Base-by-base conservation (phyloP, 1,140 invertebrate species). In the Bombus sylvicola region DNA sequence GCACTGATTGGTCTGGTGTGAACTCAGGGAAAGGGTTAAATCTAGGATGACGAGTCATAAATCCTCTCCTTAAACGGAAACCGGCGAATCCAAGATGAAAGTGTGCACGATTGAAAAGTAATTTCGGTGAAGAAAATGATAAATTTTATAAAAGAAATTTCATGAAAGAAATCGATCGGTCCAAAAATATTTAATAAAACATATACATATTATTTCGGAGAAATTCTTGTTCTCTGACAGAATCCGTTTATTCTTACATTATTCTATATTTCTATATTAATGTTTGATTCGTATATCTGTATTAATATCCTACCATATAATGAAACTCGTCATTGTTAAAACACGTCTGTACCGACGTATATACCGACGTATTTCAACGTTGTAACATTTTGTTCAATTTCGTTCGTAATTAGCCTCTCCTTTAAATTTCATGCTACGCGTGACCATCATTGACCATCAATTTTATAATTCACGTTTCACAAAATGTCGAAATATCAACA, bases 61-160 rank as follows among this genome's bases (percentile, higher is more conserved):
- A 85, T 83, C 57, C 9, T 83, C 34, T 64, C 73, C 71, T 53
- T 74, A 89, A 84, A 88, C 81, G 81, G 78, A 34, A 77, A 71
- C 8, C 43, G 69, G 15, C 34, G 59, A 31, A 87, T 76, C 25
- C 53, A 39, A 28, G 13, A 47, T 10, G 59, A 47, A 66, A 53
- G 28, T 10, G 1, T 12, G 47, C 22, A 25, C 5, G 25, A 9
- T 25, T 5, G 1, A 10, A 1, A n/a, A 13, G 47, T 22, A 53
- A 53, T 53, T 53, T 53, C 5, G 18, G 15, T 3, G 25, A 28
- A 28, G 12, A 37, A 10, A 31, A 34, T 18, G 64, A 66, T 68
- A 8, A 37, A 34, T 34, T 37, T 9, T 9, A 25, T 22, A 22
- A 22, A 18, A 22, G 47, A 8, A 53, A 22, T 6, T 53, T 53